Evolutionary conservation across 2,113 vertebrate species (phyloP).

Genomic region (Chaetodon trifascialis): DNA sequence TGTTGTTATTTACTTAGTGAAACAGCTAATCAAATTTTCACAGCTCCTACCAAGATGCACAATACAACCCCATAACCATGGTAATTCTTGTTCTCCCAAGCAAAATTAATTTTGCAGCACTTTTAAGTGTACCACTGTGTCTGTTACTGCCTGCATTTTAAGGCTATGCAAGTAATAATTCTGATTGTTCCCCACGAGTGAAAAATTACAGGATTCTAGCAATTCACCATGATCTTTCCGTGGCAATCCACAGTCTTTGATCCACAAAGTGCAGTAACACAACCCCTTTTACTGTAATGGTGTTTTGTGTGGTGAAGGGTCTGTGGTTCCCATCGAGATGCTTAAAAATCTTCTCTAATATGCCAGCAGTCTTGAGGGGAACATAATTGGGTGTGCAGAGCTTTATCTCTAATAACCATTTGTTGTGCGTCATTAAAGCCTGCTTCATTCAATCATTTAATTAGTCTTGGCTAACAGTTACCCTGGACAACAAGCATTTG

Average conservation of each 20-base stretch:
- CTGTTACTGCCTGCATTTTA: not conserved
- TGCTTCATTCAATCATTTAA: conserved; percentile 53
- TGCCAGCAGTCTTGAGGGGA: conserved; percentile 8
- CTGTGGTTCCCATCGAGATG: not conserved
- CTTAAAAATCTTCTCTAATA: conserved; percentile 6
- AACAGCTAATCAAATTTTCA: not conserved
- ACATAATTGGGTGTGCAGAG: conserved; percentile 45
- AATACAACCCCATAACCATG: not conserved
- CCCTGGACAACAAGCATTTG: conserved; percentile 50
- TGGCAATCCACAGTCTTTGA: no score
- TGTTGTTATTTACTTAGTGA: not conserved
- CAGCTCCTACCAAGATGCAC: not conserved
- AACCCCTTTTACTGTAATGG: not conserved
- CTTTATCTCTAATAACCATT: conserved; percentile 53
- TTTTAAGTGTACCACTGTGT: conserved; percentile 15
- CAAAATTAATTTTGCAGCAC: not conserved
- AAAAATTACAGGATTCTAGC: not conserved
- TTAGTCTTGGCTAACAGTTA: conserved; percentile 40
- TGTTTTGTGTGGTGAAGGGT: conserved; percentile 1
- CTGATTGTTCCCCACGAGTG: not conserved
- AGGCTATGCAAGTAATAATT: not conserved
- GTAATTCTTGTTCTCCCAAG: not conserved
- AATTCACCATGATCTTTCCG: not conserved
- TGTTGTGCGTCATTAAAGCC: conserved; percentile 56
- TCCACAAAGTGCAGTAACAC: conserved; percentile 10